Conservation (phyloP, 2,113 vertebrate species). For the Meleagris gallopavo region DNA sequence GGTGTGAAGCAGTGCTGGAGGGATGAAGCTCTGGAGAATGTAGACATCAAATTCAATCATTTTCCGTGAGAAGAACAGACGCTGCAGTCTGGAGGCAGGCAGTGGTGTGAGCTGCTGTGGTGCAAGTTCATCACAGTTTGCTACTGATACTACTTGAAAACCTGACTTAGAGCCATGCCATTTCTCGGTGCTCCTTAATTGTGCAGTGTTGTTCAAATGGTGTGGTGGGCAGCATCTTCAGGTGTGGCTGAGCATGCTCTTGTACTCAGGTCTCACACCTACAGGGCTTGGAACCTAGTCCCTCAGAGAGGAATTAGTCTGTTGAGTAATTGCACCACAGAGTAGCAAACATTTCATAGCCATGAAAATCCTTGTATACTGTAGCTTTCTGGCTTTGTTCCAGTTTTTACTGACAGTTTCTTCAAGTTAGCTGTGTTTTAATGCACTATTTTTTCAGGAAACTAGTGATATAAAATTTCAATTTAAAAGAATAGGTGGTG, state of each 20-base stretch:
- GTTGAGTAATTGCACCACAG: not conserved
- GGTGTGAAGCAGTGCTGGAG: conserved; percentile 62
- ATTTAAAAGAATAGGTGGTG: not conserved
- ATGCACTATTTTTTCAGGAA: not conserved
- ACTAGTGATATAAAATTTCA: not conserved
- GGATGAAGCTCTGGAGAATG: conserved; percentile 59
- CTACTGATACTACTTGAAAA: conserved; percentile 35
- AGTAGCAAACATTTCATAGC: conserved; percentile 5
- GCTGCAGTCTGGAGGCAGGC: conserved; percentile 31
- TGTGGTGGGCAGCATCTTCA: not conserved
- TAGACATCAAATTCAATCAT: conserved; percentile 58
- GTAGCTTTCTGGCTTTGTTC: conserved; percentile 24
- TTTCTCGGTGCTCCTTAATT: not conserved
- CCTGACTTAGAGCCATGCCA: not conserved
- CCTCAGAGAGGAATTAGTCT: conserved; percentile 8
- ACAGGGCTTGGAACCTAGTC: not conserved
- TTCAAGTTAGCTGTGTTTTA: conserved; percentile 30
- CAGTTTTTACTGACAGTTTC: conserved; percentile 2
- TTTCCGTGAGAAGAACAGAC: conserved; percentile 48
- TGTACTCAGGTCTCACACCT: not conserved
- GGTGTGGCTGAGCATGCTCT: not conserved
- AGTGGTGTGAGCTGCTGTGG: conserved; percentile 30
- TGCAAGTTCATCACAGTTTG: conserved; percentile 2
- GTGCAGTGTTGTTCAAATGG: not conserved
- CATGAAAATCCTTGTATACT: conserved; percentile 15